phyloP scores from a whole-genome alignment of 2,888 invertebrate genomes.

The Spilosoma lubricipeda region DNA sequence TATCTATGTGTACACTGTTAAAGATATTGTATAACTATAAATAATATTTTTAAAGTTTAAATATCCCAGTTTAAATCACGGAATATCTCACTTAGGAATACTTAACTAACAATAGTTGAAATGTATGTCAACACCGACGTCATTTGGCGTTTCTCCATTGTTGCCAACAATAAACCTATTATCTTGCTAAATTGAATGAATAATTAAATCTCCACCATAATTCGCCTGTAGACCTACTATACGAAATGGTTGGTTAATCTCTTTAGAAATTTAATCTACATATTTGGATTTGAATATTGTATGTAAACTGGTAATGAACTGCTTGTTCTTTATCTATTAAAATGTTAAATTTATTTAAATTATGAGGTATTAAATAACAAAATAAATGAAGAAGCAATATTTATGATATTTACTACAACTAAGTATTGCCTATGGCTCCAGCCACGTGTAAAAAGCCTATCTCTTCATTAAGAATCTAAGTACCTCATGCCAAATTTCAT shows the following conservation, averaged over 20 bases:
- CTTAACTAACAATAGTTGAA: conserved; percentile 42
- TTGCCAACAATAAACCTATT: conserved; percentile 60
- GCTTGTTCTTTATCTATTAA: background rate
- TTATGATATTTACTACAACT: too few species aligned
- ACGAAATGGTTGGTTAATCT: conserved; percentile 29
- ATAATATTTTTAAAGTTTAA: background rate
- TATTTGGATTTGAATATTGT: conserved; percentile 23
- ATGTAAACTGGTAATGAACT: conserved; percentile 12
- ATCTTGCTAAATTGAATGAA: conserved; percentile 62
- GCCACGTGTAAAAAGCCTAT: too few species aligned
- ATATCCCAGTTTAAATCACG: background rate
- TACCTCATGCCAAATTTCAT: too few species aligned
- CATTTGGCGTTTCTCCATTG: conserved; percentile 55
- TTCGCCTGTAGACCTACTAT: conserved; percentile 30
- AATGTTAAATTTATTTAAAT: background rate
- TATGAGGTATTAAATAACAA: background rate
- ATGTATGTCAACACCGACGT: conserved; percentile 41
- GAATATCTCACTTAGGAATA: background rate
- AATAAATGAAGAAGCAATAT: background rate
- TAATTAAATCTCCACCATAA: conserved; percentile 55
- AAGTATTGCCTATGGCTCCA: too few species aligned
- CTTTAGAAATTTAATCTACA: conserved; percentile 28
- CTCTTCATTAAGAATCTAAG: too few species aligned
- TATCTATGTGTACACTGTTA: background rate
- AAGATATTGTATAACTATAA: background rate